Conservation (phyloP, 2,113 vertebrate species). For the Gymnocephalus cernua region DNA sequence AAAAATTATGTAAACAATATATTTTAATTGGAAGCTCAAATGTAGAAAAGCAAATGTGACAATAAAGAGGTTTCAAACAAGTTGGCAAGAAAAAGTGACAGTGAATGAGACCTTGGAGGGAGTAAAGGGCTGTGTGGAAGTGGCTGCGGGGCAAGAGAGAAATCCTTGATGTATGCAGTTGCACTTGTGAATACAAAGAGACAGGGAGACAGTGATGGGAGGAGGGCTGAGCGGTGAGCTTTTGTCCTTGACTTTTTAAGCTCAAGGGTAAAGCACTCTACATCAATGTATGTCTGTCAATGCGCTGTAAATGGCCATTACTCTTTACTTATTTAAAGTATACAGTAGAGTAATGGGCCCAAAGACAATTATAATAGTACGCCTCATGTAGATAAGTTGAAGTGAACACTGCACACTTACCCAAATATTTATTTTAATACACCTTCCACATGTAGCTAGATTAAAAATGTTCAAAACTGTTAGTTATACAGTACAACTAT, state of each 20-base stretch:
- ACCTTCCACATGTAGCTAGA: background rate
- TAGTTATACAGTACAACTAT: background rate
- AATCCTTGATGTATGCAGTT: conserved; percentile 28
- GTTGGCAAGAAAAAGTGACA: background rate
- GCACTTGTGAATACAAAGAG: conserved; percentile 45
- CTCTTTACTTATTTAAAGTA: background rate
- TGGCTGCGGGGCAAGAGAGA: conserved; percentile 24
- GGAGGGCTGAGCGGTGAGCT: conserved; percentile 27
- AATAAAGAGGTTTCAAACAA: conserved; percentile 9
- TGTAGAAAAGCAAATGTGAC: background rate
- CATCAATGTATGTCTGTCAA: conserved; percentile 42
- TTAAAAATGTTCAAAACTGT: conserved; percentile 4
- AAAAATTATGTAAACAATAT: background rate
- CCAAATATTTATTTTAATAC: conserved; percentile 20
- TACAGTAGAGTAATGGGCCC: background rate
- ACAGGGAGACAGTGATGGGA: conserved; percentile 30
- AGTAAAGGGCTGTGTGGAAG: conserved; percentile 3
- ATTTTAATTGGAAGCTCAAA: conserved; percentile 2
- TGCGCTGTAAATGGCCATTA: conserved; percentile 9
- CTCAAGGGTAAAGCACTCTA: conserved; percentile 43
- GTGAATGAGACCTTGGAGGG: conserved; percentile 15
- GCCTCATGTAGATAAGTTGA: background rate
- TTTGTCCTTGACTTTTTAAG: conserved; percentile 67
- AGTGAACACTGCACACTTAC: background rate
- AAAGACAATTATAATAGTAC: background rate